Conservation (phyloP, 1,140 invertebrate species). For the Bombus confusus region DNA sequence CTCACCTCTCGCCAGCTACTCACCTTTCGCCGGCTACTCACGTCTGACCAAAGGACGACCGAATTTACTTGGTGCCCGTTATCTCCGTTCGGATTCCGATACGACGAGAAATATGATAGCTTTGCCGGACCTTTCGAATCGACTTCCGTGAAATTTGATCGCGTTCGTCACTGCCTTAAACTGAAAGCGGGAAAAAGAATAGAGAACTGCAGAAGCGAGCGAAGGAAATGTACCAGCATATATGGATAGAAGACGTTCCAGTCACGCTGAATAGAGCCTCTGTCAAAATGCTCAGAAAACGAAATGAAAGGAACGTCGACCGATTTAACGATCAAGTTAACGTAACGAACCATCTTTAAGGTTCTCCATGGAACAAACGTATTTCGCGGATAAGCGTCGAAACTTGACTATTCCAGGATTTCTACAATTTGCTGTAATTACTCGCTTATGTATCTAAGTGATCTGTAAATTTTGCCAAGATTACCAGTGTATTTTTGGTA, state of each 20-base stretch:
- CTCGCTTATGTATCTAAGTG: background rate
- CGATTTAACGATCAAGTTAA: background rate
- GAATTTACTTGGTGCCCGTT: conserved; percentile 1
- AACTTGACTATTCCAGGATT: background rate
- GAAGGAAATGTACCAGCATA: background rate
- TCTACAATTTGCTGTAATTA: background rate
- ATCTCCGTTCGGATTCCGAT: background rate
- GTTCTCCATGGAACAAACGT: background rate
- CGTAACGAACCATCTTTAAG: no score
- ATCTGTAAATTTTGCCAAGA: no score
- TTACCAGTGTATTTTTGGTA: no score
- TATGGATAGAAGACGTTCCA: no score
- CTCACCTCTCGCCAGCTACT: background rate
- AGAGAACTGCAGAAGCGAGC: background rate
- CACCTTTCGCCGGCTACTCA: background rate
- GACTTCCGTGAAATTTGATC: background rate
- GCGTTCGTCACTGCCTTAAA: no score
- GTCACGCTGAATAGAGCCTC: background rate
- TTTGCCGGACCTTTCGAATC: background rate
- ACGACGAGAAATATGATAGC: background rate
- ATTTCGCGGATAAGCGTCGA: background rate
- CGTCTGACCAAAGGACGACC: conserved; percentile 15
- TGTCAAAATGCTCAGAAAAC: background rate
- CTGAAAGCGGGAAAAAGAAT: background rate
- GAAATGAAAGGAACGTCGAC: background rate